Evolutionary conservation across 2,888 invertebrate species (phyloP), one percentile per base, ranked within the genome.

Genomic region (Scaptomyza cyrtandrae): DNA sequence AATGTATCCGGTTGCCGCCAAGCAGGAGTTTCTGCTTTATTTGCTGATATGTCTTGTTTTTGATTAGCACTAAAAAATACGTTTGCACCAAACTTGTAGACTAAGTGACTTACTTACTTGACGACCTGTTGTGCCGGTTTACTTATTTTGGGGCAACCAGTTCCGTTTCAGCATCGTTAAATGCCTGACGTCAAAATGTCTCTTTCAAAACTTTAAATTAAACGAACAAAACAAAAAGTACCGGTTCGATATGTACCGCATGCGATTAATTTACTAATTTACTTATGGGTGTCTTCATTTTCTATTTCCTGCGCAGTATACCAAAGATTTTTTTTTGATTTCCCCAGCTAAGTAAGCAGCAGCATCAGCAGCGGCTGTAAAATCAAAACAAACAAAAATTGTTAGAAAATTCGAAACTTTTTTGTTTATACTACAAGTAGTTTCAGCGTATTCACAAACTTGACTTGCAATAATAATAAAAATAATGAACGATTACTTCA

Each of bases 71-170:
- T 72, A 69, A 56, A 69, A 61, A 69, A 27, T 52, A 24, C 19
- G 27, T 41, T 37, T 44, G 16, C 62, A 19, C 44, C 49, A 50
- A 43, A 66, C 56, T 53, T 48, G 35, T 49, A 35, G 56, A 19
- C 44, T 29, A 27, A 46, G 52, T 49, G 52, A 64, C 54, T 65
- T 49, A 64, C 54, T 65, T 49, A 58, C 53, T 49, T 50, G 57
- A 49, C 79, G 85, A 83, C 83, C 88, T 82, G 83, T 83, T 84
- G 83, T 86, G 83, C 83, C 86, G 88, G 83, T 84, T 84, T 84
- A 84, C 83, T 84, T 84, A 44, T 54, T 80, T 66, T 78, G 74
- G 75, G 53, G 61, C 74, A 70, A 76, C 62, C 75, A 83, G 86
- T 81, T 81, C 81, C 81, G 86, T 83, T 83, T 67, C 63, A 62